A percentile compares a stretch with the other conserved stretches of the same genome.
phyloP scores from a whole-genome alignment of 2,113 vertebrate genomes.

The Syngnathus typhle region DNA sequence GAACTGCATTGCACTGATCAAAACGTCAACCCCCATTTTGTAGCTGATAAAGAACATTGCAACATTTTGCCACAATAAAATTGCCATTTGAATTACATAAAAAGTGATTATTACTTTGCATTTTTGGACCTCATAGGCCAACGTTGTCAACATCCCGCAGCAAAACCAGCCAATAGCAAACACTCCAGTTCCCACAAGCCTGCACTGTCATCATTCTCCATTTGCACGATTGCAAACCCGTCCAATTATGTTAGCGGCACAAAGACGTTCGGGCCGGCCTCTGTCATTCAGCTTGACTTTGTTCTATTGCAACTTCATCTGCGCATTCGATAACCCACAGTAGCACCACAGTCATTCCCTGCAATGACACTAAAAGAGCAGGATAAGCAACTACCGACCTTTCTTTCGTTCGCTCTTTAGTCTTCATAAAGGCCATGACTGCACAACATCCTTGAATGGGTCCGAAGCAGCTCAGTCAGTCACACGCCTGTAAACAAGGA shows the following conservation, averaged over 20 bases:
- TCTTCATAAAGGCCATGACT: conserved; percentile 68
- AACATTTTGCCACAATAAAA: not conserved
- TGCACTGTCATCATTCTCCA: not conserved
- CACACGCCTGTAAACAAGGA: conserved; percentile 53
- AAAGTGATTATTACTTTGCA: not conserved
- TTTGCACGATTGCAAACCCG: too few relatives aligned
- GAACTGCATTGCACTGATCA: not conserved
- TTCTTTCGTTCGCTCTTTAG: conserved; percentile 55
- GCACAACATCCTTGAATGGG: conserved; percentile 25
- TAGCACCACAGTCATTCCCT: not conserved
- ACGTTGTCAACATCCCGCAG: not conserved
- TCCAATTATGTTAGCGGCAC: not conserved
- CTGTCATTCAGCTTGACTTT: conserved; percentile 12
- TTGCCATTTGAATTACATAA: not conserved
- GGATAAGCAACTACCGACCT: conserved; percentile 58
- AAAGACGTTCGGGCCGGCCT: conserved; percentile 12
- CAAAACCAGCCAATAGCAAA: not conserved
- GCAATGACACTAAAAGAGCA: not conserved
- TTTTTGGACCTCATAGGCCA: not conserved
- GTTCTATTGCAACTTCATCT: not conserved
- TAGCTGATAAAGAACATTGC: not conserved
- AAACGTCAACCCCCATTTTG: not conserved
- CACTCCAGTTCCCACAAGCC: not conserved
- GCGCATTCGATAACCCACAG: not conserved
- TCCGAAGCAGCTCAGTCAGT: conserved; percentile 1